Evolutionary conservation across 2,113 vertebrate genomes (phyloP).

Genomic region (Myocastor coypus): DNA sequence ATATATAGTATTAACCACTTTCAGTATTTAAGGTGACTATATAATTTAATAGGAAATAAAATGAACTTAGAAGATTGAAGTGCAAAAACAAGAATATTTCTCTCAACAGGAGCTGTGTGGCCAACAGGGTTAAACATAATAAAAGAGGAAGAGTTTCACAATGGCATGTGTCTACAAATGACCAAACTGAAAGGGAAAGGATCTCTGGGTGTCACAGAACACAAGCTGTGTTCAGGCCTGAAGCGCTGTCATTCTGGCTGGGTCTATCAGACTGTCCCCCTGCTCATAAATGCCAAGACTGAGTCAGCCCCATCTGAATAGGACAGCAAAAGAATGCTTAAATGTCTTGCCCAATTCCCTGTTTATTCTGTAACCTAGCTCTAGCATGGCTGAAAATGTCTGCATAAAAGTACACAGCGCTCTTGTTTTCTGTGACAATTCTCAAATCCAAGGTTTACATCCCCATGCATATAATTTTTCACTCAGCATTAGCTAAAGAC

Average conservation of each 20-base stretch:
- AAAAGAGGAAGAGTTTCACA: background rate
- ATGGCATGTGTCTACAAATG: accelerated
- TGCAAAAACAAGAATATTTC: background rate
- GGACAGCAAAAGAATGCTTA: background rate
- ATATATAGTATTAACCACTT: background rate
- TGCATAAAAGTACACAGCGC: background rate
- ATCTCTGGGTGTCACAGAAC: background rate
- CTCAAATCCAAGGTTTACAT: background rate
- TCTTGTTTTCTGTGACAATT: background rate
- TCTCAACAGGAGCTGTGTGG: background rate
- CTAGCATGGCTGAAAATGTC: background rate
- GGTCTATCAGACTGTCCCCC: background rate
- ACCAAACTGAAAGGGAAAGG: background rate
- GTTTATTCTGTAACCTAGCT: background rate
- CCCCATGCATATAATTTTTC: background rate
- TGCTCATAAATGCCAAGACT: background rate
- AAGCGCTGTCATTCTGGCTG: background rate
- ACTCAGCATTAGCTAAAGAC: background rate
- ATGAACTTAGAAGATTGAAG: background rate
- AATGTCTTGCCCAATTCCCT: background rate
- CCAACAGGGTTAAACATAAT: background rate
- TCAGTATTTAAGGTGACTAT: background rate
- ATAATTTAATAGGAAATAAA: background rate
- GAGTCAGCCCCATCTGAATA: background rate
- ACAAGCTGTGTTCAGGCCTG: background rate